Evolutionary conservation across 1,140 invertebrate genomes (phyloP), one percentile per base, ranked within the genome.

Genomic region (Drosophila albomicans): DNA sequence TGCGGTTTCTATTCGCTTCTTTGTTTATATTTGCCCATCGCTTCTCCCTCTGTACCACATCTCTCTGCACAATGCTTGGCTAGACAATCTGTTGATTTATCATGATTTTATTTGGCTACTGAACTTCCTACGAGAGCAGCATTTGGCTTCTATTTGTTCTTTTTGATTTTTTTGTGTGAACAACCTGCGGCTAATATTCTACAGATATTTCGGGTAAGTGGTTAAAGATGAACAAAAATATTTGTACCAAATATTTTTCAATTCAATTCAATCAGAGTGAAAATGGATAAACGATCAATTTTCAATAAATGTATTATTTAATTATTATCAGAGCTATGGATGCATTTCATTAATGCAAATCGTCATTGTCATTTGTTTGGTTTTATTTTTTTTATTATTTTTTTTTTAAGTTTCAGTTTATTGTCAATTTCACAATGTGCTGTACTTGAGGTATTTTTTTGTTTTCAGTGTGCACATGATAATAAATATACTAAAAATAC

Each of bases 51-150:
- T 11, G 11, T 11, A 32, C 6, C 48, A 38, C 41, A 25, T 13
- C 16, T 8, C n/a, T 25, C 56, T 25, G 6, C 11, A 10, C 5
- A 1, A 35, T 15, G 5, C 46, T 48, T 8, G 5, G 13, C 25
- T 38, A 65, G 46, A 45, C 45, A 58, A 16, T 82, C 62, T 87
- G 84, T 87, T 84, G 73, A 84, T 88, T 87, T 84, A 87, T 80
- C 84, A 87, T 88, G 77, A 88, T 88, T 87, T 87, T 80, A 82
- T 84, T 88, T 87, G 80, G 80, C 84, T 32, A 78, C 84, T 88
- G 69, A 75, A 64, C 69, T 64, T 66, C 45, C 69, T 62, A 25
- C 32, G 10, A 43, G 61, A 43, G 61, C 25, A 56, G 30, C 46
- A n/a, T 56, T 69, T 58, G 75, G 13, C 51, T 71, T 71, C 56